A percentile compares a stretch with the other conserved stretches of the same genome.
Conservation (phyloP, 2,113 vertebrate species). For the Zosterops japonicus region DNA sequence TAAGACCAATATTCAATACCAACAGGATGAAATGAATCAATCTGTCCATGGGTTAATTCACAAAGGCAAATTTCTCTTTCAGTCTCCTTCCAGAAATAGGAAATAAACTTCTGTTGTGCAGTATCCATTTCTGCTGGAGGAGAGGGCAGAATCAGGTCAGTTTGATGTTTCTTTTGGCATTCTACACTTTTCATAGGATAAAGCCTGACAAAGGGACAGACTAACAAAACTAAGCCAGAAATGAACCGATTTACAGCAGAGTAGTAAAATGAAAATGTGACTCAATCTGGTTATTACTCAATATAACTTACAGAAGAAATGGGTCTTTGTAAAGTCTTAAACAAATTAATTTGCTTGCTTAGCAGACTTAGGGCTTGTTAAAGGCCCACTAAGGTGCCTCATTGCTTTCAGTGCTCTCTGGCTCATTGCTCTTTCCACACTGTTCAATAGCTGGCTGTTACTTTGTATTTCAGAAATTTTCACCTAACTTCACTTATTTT, state of each 20-base stretch:
- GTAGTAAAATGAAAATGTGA: conserved; percentile 19
- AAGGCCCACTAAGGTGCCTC: background rate
- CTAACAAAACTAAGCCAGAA: conserved; percentile 38
- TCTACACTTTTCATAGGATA: background rate
- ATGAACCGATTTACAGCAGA: background rate
- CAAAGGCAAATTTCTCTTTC: conserved; percentile 36
- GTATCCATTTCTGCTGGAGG: background rate
- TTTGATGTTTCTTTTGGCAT: background rate
- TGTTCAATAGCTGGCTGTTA: background rate
- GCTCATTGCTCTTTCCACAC: background rate
- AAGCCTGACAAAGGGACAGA: background rate
- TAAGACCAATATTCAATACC: conserved; percentile 48
- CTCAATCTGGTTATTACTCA: conserved; percentile 5
- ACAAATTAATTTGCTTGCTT: conserved; percentile 37
- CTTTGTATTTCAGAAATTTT: background rate
- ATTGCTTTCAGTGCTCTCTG: conserved; percentile 17
- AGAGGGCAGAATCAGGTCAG: background rate
- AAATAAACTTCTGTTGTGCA: conserved; percentile 15
- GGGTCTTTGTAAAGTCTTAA: conserved; percentile 41
- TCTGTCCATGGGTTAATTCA: conserved; percentile 11
- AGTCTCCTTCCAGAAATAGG: background rate
- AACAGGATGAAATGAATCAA: conserved; percentile 46
- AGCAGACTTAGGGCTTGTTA: conserved; percentile 30
- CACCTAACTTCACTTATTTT: background rate
- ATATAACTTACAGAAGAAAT: conserved; percentile 22